Conservation (phyloP, 2,888 invertebrate genomes). For the Athalia rosae region DNA sequence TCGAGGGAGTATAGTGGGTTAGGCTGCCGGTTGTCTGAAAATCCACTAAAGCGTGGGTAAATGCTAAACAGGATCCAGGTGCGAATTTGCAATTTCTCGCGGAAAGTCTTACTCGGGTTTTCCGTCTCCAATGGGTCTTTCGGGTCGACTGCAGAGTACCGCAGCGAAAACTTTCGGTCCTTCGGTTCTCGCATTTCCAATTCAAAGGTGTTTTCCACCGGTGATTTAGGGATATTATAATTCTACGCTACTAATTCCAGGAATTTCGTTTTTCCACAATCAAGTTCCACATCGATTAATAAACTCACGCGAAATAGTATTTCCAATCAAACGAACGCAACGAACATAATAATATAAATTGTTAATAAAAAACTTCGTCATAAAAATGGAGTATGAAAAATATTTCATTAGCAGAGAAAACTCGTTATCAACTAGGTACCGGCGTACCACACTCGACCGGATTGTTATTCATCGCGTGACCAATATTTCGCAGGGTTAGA, state of each 20-base stretch:
- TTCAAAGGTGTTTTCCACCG: constrained; percentile 12
- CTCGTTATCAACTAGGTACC: constrained; percentile 1
- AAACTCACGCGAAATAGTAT: background rate
- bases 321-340: background rate
- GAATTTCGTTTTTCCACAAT: background rate
- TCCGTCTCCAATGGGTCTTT: constrained; percentile 14
- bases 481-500: constrained; percentile 7
- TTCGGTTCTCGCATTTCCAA: constrained; percentile 21
- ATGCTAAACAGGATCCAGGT: constrained; percentile 43
- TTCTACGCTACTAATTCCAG: constrained; percentile 8
- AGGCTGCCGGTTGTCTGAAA: constrained; percentile 38
- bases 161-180: constrained; percentile 10
- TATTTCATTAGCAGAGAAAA: constrained; percentile 28
- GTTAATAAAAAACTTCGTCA: background rate
- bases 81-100: constrained; percentile 42
- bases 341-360: background rate
- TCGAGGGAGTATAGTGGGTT: constrained; percentile 8
- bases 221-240: constrained; percentile 32
- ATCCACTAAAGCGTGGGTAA: constrained; percentile 43
- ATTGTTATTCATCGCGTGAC: constrained; percentile 9
- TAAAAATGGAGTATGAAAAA: constrained; percentile 7
- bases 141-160: constrained; percentile 9
- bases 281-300: background rate
- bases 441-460: background rate
- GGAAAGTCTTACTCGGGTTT: constrained; percentile 30